These are phyloP conservation scores for Drosophila oshimai DNA, from an alignment of 1,140 invertebrate species.

Conservation along the genomic window DNA sequence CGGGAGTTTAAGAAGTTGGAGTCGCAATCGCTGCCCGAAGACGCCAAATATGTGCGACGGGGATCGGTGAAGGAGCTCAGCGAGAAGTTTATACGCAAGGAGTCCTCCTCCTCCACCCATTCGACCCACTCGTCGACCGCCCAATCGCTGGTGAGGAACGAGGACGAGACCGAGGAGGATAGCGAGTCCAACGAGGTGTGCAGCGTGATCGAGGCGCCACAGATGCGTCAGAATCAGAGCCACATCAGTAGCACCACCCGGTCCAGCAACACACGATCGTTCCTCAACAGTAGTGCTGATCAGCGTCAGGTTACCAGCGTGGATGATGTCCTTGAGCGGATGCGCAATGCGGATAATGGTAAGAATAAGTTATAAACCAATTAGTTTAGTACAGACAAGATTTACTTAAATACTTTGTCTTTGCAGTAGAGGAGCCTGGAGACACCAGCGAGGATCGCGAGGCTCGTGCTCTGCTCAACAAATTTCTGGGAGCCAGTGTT, in stretches of 20 bases:
- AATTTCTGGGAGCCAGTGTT: slow-evolving; percentile 90
- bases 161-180: slow-evolving; percentile 65
- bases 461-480: slow-evolving; percentile 89
- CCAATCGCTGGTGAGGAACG: slow-evolving; percentile 24
- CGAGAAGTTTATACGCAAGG: slow-evolving; percentile 87
- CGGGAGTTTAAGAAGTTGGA: slow-evolving; percentile 68
- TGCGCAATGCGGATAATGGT: slow-evolving; percentile 89
- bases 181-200: slow-evolving; percentile 70
- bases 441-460: slow-evolving; percentile 87
- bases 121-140: slow-evolving; percentile 13
- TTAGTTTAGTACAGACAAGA: neutral
- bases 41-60: slow-evolving; percentile 84
- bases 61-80: slow-evolving; percentile 89
- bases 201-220: slow-evolving; percentile 70
- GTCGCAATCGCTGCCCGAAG: slow-evolving; percentile 13
- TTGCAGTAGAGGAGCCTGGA: slow-evolving; percentile 85
- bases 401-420: neutral
- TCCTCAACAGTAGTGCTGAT: slow-evolving; percentile 86
- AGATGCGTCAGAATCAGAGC: slow-evolving; percentile 64
- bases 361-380: slow-evolving; percentile 20
- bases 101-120: slow-evolving; percentile 46
- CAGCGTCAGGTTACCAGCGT: slow-evolving; percentile 86
- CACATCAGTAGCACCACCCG: slow-evolving; percentile 47
- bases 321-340: slow-evolving; percentile 88
- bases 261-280: slow-evolving; percentile 83